A percentile compares a stretch with the other conserved stretches of the same genome.
Evolutionary conservation across 2,888 invertebrate species (phyloP).

Genomic region (Pseudoips prasinana): DNA sequence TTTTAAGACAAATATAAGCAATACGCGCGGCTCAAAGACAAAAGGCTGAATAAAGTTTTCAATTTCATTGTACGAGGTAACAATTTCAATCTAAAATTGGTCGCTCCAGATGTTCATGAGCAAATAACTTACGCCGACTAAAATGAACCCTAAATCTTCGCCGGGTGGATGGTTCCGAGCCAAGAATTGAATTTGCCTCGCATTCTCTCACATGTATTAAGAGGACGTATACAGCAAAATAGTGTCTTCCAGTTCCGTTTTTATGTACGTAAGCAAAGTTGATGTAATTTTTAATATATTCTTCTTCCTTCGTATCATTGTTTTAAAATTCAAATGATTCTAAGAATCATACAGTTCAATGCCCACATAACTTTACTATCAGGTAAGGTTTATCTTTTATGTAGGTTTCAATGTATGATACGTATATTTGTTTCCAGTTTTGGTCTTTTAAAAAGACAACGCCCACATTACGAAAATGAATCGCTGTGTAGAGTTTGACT

Average conservation of each 20-base stretch:
- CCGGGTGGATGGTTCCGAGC: constrained; percentile 59
- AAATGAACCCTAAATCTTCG: constrained; percentile 76
- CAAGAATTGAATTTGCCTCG: constrained; percentile 73
- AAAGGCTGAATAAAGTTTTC: constrained; percentile 45
- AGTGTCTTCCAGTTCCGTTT: background rate
- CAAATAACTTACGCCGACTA: constrained; percentile 69
- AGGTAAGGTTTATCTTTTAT: no score
- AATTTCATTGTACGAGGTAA: constrained; percentile 55
- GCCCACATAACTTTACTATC: no score
- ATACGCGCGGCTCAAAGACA: constrained; percentile 20
- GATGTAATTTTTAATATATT: no score
- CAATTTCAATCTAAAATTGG: constrained; percentile 66
- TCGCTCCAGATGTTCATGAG: constrained; percentile 72
- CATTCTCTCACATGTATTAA: constrained; percentile 41
- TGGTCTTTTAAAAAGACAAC: no score
- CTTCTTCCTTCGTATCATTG: no score
- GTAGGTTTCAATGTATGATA: no score
- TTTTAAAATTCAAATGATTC: no score
- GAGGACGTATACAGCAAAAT: constrained; percentile 2
- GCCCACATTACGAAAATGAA: no score
- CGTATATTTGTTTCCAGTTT: no score
- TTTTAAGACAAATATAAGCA: constrained; percentile 5
- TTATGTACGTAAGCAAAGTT: no score
- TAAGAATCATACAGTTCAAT: no score
- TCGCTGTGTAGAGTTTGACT: no score